A percentile compares a stretch with the other conserved stretches of the same genome.
Conservation (phyloP, 2,113 vertebrate species). For the Istiophorus platypterus region DNA sequence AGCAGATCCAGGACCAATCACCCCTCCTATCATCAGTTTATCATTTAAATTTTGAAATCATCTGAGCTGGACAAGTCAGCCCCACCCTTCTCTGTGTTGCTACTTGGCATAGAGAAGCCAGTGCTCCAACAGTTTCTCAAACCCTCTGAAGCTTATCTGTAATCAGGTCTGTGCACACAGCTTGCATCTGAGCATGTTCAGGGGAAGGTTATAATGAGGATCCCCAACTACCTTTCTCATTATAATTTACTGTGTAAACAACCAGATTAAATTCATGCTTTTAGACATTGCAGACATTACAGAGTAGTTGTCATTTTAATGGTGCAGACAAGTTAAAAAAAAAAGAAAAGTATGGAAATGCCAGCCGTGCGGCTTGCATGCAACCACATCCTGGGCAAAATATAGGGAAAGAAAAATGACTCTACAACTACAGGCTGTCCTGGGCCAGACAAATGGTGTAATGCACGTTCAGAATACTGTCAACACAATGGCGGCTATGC, state of each 20-base stretch:
- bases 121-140: not conserved
- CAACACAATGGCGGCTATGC: too few species aligned
- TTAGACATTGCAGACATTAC: conserved; percentile 5
- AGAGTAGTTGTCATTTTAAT: conserved; percentile 44
- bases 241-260: conserved; percentile 4
- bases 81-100: not conserved
- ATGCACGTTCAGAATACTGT: too few species aligned
- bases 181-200: conserved; percentile 3
- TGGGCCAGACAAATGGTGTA: too few species aligned
- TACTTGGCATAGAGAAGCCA: not conserved
- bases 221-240: not conserved
- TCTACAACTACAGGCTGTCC: too few species aligned
- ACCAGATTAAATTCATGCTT: conserved; percentile 12
- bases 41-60: conserved; percentile 3
- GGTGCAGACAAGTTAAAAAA: conserved; percentile 1
- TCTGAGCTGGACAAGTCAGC: not conserved
- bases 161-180: not conserved
- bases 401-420: too few species aligned
- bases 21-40: not conserved
- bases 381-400: too few species aligned
- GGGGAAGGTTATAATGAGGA: not conserved
- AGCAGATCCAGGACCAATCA: not conserved
- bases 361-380: too few species aligned
- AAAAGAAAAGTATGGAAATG: too few species aligned
- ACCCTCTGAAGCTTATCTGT: not conserved